Base-by-base conservation (phyloP, 2,888 invertebrate species). In the Sympetrum striolatum region DNA sequence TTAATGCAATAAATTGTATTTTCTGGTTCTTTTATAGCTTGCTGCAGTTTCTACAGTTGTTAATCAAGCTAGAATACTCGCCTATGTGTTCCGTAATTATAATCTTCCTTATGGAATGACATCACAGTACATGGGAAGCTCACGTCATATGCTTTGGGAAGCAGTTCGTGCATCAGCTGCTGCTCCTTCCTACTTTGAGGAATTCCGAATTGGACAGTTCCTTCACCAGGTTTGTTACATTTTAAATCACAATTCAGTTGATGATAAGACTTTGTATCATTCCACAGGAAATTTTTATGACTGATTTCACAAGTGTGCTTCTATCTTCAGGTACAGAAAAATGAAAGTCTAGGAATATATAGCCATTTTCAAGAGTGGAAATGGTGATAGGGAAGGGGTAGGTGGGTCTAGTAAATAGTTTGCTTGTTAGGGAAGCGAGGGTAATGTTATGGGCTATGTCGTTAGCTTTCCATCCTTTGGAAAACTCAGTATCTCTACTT, bases 181-280 rank as follows among this genome's bases (percentile, higher is more conserved):
- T 81, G 98, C 98, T 8, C 98, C 98, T 3, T 97, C 97, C 0
- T 98, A 98, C 94, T 98, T 98, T 94, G 96, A 97, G 93, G 98
- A 98, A 94, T 97, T 96, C 93, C 95, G 95, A 92, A 94, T 96
- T 35, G 96, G 96, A 91, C 96, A 96, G 15, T 95, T 95, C 92
- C 93, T 97, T 92, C 96, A 96, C 93, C 96, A 96, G 94, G 96
- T 96, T 93, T 91, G 92, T 91, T 58, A 15, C 35, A 80, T 64
- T 80, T 31, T 12, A 35, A 80, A 15, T 15, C 3, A 8, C 18
- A n/a, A 60, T 60, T n/a, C 18, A 64, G 25, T n/a, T 3, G 5
- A 64, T 44, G n/a, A 4, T n/a, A 8, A 64, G 64, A n/a, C n/a
- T n/a, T n/a, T n/a, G n/a, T n/a, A n/a, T n/a, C n/a, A n/a, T n/a